phyloP scores from a whole-genome alignment of 2,113 vertebrate species.

The Mustelus asterias region DNA sequence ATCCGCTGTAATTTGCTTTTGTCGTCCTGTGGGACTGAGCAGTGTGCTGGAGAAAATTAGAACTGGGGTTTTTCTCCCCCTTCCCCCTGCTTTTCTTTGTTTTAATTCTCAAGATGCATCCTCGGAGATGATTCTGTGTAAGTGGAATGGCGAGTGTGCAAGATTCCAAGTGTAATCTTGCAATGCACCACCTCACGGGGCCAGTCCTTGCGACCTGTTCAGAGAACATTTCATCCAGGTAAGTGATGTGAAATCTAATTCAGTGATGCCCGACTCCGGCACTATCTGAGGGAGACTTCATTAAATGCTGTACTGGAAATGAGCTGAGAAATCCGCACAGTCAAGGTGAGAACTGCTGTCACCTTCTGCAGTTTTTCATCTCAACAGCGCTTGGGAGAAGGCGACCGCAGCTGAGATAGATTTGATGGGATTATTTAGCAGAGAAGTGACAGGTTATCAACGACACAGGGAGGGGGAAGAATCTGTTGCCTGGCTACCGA shows the following conservation, averaged over 20 bases:
- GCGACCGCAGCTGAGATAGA: not conserved
- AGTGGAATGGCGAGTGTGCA: not conserved
- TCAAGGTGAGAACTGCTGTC: too few species aligned
- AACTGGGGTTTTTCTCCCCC: not conserved
- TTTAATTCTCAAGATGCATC: not conserved
- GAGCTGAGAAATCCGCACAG: not conserved
- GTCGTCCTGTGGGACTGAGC: not conserved
- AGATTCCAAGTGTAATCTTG: not conserved
- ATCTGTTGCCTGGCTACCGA: conserved; percentile 21
- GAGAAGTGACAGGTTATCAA: not conserved
- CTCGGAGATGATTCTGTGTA: not conserved
- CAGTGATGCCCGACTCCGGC: not conserved
- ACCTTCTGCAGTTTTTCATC: not conserved
- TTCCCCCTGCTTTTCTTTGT: not conserved
- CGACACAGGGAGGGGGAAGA: not conserved
- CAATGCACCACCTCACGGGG: not conserved
- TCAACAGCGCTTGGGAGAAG: too few species aligned
- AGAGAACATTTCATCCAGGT: not conserved
- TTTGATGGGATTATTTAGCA: not conserved
- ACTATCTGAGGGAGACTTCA: not conserved
- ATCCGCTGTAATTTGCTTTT: too few species aligned
- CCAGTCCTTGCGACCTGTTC: not conserved
- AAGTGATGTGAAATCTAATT: not conserved
- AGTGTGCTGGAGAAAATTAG: not conserved
- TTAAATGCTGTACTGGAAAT: not conserved